Evolutionary conservation across 1,140 invertebrate species (phyloP).

Genomic region (Grapholita molesta): DNA sequence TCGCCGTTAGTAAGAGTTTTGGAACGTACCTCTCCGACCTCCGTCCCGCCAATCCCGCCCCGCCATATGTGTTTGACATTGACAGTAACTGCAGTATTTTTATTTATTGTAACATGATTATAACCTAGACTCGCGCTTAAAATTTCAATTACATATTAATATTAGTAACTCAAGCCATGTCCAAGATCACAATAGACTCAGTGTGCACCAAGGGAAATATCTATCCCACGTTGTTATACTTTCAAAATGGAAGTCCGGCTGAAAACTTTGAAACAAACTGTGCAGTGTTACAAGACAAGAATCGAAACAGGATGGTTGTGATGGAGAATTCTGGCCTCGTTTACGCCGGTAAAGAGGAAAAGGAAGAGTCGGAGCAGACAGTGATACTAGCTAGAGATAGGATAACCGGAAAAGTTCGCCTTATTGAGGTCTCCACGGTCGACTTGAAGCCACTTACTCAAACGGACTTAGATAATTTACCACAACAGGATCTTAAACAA

Average conservation of each 20-base stretch:
- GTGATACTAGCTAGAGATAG: constrained; percentile 49
- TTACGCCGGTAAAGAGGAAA: constrained; percentile 52
- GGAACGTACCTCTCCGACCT: no score
- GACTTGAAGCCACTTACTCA: constrained; percentile 49
- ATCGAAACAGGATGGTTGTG: constrained; percentile 32
- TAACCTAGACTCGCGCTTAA: not conserved
- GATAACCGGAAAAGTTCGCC: constrained; percentile 51
- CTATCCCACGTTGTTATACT: constrained; percentile 48
- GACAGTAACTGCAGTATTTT: no score
- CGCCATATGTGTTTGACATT: no score
- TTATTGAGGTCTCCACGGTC: constrained; percentile 44
- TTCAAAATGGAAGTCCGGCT: constrained; percentile 54
- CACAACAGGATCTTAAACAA: not conserved
- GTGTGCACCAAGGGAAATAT: constrained; percentile 38
- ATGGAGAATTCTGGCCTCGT: constrained; percentile 43
- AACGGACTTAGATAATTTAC: constrained; percentile 28
- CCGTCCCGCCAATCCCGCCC: no score
- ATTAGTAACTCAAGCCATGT: not conserved
- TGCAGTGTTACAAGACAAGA: constrained; percentile 34
- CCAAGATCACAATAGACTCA: constrained; percentile 34
- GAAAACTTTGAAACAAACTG: constrained; percentile 40
- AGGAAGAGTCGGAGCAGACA: constrained; percentile 44
- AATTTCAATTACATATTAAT: not conserved
- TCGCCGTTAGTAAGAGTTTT: no score
- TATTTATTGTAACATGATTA: no score